These are phyloP conservation scores for Cossypha dichroa DNA, from an alignment of 2,797 vertebrate genomes.

Conservation along the genomic window DNA sequence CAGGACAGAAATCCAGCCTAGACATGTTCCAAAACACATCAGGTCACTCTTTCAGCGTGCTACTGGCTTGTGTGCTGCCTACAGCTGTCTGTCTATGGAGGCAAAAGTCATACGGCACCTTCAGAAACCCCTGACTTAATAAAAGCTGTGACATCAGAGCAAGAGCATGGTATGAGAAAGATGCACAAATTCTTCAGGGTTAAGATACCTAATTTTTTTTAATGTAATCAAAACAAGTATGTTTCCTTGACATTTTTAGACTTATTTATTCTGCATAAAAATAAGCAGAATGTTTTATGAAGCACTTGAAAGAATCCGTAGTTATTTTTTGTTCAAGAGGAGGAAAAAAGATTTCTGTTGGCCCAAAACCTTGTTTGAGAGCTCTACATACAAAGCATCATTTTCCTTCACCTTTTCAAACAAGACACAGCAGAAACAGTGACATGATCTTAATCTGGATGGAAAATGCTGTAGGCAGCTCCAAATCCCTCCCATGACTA, in stretches of 20 bases:
- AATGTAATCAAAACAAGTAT: background rate
- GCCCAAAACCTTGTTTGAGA: conserved; percentile 24
- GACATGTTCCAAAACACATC: background rate
- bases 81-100: background rate
- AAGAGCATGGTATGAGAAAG: background rate
- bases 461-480: background rate
- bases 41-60: background rate
- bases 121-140: background rate
- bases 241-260: background rate
- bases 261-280: background rate
- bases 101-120: background rate
- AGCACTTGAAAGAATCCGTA: background rate
- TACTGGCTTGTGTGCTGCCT: background rate
- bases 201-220: background rate
- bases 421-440: background rate
- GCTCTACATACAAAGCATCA: background rate
- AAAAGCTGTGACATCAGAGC: background rate
- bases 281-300: conserved; percentile 5
- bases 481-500: background rate
- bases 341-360: background rate
- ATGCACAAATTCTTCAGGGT: background rate
- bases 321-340: conserved; percentile 17
- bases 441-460: background rate
- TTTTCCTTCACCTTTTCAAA: conserved; percentile 39
- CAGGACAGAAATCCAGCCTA: background rate